phyloP scores from a whole-genome alignment of 1,140 invertebrate genomes.

The Neodiprion lecontei region DNA sequence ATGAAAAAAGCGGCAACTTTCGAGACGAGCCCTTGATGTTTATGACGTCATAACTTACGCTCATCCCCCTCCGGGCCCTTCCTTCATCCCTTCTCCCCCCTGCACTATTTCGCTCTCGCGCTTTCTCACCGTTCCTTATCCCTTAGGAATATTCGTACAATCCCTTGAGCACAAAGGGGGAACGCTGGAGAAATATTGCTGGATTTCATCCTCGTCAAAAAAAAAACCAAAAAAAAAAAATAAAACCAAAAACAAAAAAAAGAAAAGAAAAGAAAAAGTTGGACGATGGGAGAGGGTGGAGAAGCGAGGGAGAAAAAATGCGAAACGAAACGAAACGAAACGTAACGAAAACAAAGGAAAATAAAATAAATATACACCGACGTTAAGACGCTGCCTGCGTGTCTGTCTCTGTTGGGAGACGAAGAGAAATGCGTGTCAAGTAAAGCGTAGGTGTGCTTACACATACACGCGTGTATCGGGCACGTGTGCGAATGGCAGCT shows the following conservation, averaged over 20 bases:
- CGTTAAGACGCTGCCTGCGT: too few species aligned
- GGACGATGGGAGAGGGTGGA: too few species aligned
- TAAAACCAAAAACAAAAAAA: neutral
- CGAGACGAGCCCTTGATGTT: neutral
- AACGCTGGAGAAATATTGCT: neutral
- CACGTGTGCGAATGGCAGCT: neutral
- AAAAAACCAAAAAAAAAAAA: neutral
- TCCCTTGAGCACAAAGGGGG: neutral
- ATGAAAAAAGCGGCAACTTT: too few species aligned
- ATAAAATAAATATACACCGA: too few species aligned
- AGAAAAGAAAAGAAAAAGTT: neutral
- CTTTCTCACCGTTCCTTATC: neutral
- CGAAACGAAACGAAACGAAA: neutral
- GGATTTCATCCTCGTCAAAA: slow-evolving; percentile 1
- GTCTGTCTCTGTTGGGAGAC: neutral
- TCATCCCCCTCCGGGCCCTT: neutral
- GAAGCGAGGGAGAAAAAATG: too few species aligned
- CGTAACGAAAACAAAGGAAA: too few species aligned
- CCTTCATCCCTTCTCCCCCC: too few species aligned
- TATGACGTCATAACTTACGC: neutral
- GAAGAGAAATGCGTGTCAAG: slow-evolving; percentile 3
- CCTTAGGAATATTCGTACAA: neutral
- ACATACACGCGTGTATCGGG: neutral
- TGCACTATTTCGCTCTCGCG: too few species aligned
- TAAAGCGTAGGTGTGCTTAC: neutral